phyloP scores from a whole-genome alignment of 2,113 vertebrate species.

The Perca flavescens region DNA sequence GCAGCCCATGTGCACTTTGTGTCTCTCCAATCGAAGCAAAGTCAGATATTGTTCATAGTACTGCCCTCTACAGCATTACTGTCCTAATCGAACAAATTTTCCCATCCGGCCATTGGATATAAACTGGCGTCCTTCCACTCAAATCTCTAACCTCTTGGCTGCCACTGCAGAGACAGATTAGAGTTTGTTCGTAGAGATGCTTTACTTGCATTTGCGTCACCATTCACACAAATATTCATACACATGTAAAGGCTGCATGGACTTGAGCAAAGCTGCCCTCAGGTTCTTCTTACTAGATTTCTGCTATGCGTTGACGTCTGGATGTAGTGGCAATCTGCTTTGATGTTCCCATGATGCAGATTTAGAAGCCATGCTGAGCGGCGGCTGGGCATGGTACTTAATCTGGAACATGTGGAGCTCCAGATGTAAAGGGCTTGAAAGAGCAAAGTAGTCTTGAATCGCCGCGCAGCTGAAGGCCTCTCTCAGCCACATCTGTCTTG shows the following conservation, averaged over 20 bases:
- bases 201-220: constrained; percentile 1
- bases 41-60: neutral
- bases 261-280: constrained; percentile 6
- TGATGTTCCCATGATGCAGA: constrained; percentile 39
- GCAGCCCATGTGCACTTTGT: neutral
- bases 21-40: neutral
- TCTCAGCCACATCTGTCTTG: constrained; percentile 14
- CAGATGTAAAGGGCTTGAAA: constrained; percentile 49
- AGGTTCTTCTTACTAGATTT: constrained; percentile 21
- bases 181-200: neutral
- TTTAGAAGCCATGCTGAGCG: constrained; percentile 19
- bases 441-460: constrained; percentile 29
- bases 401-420: constrained; percentile 53
- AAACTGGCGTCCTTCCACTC: constrained; percentile 9
- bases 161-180: constrained; percentile 4
- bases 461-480: neutral
- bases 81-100: neutral
- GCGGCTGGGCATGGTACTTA: neutral
- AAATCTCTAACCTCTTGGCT: neutral
- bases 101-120: constrained; percentile 14
- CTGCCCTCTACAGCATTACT: neutral
- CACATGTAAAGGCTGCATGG: constrained; percentile 17
- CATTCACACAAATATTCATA: neutral
- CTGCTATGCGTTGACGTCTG: constrained; percentile 22
- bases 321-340: constrained; percentile 23